Conservation (phyloP, 1,140 invertebrate species). For the Penaeus vannamei region DNA sequence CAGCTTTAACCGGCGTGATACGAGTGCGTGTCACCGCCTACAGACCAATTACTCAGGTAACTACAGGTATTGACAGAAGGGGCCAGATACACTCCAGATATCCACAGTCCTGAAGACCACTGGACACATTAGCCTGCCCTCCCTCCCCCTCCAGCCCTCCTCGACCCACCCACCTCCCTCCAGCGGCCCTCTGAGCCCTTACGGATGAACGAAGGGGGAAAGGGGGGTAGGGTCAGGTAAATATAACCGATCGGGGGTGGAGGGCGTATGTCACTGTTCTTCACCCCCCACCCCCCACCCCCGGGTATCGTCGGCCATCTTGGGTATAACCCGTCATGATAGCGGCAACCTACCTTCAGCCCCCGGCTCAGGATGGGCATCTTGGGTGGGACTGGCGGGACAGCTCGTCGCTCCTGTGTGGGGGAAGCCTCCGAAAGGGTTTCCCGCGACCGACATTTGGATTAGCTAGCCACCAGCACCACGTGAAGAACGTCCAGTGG, state of each 20-base stretch:
- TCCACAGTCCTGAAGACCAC: too few species aligned
- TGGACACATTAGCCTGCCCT: too few species aligned
- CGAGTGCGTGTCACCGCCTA: too few species aligned
- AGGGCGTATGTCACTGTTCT: background rate
- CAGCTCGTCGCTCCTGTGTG: slow-evolving; percentile 11
- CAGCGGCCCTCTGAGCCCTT: too few species aligned
- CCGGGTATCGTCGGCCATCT: slow-evolving; percentile 5
- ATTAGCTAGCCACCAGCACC: background rate
- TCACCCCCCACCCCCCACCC: background rate
- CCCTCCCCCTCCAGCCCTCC: too few species aligned
- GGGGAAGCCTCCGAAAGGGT: background rate
- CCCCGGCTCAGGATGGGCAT: background rate
- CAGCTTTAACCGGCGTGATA: too few species aligned
- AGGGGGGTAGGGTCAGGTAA: background rate
- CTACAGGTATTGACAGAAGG: too few species aligned
- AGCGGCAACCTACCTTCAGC: slow-evolving; percentile 46
- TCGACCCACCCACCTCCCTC: too few species aligned
- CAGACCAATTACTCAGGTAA: too few species aligned
- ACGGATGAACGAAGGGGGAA: too few species aligned
- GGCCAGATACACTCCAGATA: too few species aligned
- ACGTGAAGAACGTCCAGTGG: slow-evolving; percentile 1
- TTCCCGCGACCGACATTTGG: background rate
- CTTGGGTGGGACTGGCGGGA: background rate
- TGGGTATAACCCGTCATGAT: slow-evolving; percentile 1
- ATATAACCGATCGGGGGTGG: slow-evolving; percentile 3